These are phyloP conservation scores for Corynorhinus townsendii DNA, from an alignment of 2,113 vertebrate species.

Conservation along the genomic window DNA sequence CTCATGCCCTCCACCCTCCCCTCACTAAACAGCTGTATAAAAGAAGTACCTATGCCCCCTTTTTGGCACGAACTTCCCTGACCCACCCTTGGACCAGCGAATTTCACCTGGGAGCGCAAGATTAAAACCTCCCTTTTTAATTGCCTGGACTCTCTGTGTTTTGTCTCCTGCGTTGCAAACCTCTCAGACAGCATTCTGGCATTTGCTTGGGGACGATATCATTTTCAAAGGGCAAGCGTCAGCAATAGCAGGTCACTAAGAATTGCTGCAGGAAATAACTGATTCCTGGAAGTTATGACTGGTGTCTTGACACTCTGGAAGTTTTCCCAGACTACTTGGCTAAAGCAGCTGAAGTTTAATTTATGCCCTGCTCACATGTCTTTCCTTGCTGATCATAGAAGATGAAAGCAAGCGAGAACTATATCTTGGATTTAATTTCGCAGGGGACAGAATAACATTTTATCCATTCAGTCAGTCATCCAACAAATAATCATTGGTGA, in stretches of 20 bases:
- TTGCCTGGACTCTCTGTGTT: too few relatives aligned
- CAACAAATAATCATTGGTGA: not conserved
- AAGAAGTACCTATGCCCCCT: too few relatives aligned
- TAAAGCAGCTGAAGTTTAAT: not conserved
- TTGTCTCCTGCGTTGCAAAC: too few relatives aligned
- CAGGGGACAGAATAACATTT: not conserved
- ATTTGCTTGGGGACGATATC: conserved; percentile 8
- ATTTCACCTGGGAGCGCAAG: too few relatives aligned
- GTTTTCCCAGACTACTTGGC: conserved; percentile 17
- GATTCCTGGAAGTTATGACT: conserved; percentile 9
- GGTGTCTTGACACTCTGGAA: conserved; percentile 7
- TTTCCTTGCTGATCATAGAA: not conserved
- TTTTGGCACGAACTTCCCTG: too few relatives aligned
- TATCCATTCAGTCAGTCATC: not conserved
- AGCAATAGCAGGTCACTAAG: not conserved
- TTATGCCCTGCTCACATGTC: not conserved
- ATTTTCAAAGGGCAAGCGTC: conserved; percentile 18
- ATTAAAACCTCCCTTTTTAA: too few relatives aligned
- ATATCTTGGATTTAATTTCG: conserved; percentile 8
- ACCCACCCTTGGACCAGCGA: too few relatives aligned
- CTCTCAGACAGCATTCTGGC: not conserved
- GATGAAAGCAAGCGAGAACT: not conserved
- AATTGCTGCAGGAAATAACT: not conserved
- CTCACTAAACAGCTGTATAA: too few relatives aligned
- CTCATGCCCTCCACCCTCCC: too few relatives aligned